Conservation (phyloP, 2,888 invertebrate species). For the Bibio marci region DNA sequence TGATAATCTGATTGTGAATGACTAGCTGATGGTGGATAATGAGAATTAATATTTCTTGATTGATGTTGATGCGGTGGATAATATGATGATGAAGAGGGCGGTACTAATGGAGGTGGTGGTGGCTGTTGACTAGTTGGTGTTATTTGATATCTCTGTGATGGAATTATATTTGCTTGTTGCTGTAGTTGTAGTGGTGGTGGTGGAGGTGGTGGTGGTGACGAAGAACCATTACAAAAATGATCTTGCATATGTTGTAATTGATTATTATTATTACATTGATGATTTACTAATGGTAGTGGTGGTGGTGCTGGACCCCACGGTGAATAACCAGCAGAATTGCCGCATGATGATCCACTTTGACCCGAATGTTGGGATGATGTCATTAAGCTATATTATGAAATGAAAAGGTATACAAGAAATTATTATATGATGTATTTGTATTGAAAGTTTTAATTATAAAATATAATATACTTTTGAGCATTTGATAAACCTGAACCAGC, state of each 20-base stretch:
- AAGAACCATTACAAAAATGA: slow-evolving; percentile 18
- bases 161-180: not conserved
- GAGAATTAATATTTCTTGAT: slow-evolving; percentile 25
- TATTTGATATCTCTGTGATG: slow-evolving; percentile 25
- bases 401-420: not conserved
- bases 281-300: slow-evolving; percentile 16
- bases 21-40: slow-evolving; percentile 22
- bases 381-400: slow-evolving; percentile 18
- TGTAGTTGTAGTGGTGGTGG: slow-evolving; percentile 8
- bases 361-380: slow-evolving; percentile 29
- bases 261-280: too few species aligned
- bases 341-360: slow-evolving; percentile 20
- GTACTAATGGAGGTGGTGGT: slow-evolving; percentile 18
- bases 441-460: too few species aligned
- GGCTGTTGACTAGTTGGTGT: slow-evolving; percentile 24
- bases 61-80: slow-evolving; percentile 5
- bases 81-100: not conserved
- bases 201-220: slow-evolving; percentile 20
- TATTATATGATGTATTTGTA: too few species aligned
- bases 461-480: slow-evolving; percentile 24
- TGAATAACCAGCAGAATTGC: slow-evolving; percentile 16
- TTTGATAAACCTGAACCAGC: slow-evolving; percentile 28
- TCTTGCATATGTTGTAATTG: slow-evolving; percentile 9
- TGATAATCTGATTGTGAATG: slow-evolving; percentile 29
- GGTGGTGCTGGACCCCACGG: slow-evolving; percentile 27